A percentile compares a stretch with the other conserved stretches of the same genome.
phyloP scores from a whole-genome alignment of 2,113 vertebrate genomes.

The Gadus macrocephalus region DNA sequence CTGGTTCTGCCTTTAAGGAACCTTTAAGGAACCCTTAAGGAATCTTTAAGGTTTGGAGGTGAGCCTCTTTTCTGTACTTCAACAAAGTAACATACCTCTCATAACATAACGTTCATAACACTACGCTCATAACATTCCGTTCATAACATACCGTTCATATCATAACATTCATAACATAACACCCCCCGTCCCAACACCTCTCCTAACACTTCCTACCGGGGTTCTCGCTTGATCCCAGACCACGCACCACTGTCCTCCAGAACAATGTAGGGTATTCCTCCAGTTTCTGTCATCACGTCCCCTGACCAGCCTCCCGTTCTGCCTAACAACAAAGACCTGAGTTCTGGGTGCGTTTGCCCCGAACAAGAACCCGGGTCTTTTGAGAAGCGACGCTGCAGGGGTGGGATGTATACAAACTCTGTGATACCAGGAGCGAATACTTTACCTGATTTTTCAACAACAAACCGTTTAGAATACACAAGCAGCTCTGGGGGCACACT shows the following conservation, averaged over 20 bases:
- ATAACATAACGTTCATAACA: slow-evolving; percentile 5
- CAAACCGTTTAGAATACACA: background rate
- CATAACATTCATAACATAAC: slow-evolving; percentile 2
- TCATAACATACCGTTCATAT: background rate
- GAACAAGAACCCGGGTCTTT: slow-evolving; percentile 55
- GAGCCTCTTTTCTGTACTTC: slow-evolving; percentile 62
- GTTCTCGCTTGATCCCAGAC: slow-evolving; percentile 34
- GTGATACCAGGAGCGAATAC: slow-evolving; percentile 30
- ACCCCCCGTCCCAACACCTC: slow-evolving; percentile 3
- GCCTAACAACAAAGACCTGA: slow-evolving; percentile 43
- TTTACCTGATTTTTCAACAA: slow-evolving; percentile 52
- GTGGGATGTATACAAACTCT: slow-evolving; percentile 27
- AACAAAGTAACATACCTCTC: slow-evolving; percentile 3
- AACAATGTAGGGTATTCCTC: slow-evolving; percentile 43
- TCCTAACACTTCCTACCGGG: slow-evolving; percentile 41
- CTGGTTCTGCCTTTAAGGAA: too few relatives aligned
- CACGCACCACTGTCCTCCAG: slow-evolving; percentile 34
- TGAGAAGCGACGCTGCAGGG: slow-evolving; percentile 43
- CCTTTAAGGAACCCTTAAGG: too few relatives aligned
- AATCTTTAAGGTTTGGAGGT: slow-evolving; percentile 47
- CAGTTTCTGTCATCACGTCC: slow-evolving; percentile 39
- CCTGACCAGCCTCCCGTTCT: slow-evolving; percentile 38
- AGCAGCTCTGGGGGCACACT: background rate
- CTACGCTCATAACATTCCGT: too few relatives aligned
- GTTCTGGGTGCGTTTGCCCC: slow-evolving; percentile 7